Conservation (phyloP, 2,113 vertebrate genomes). For the Scartelaos histophorus region DNA sequence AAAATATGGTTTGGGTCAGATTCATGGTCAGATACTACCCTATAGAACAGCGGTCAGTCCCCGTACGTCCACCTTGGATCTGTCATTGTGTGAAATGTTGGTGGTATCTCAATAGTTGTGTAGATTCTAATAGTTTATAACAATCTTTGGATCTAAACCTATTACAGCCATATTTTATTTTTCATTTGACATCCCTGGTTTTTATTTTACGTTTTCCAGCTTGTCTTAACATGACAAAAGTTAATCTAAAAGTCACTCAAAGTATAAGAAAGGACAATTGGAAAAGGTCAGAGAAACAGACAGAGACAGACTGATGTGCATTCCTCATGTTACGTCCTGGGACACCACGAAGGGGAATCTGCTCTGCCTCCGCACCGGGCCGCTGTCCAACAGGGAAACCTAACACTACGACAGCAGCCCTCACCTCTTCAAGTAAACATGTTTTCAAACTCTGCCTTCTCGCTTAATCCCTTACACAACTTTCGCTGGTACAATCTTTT, state of each 20-base stretch:
- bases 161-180: background rate
- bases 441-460: slow-evolving; percentile 80
- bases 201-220: background rate
- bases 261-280: slow-evolving; percentile 46
- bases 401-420: slow-evolving; percentile 86
- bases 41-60: too few species aligned
- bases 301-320: slow-evolving; percentile 73
- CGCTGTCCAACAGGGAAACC: slow-evolving; percentile 88
- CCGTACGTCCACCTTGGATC: background rate
- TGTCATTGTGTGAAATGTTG: background rate
- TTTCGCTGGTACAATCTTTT: slow-evolving; percentile 11
- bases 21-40: too few species aligned
- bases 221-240: slow-evolving; percentile 18
- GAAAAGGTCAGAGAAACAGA: slow-evolving; percentile 69
- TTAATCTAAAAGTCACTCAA: slow-evolving; percentile 19
- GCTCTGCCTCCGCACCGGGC: slow-evolving; percentile 81
- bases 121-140: too few species aligned
- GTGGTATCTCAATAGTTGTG: too few species aligned
- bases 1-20: too few species aligned
- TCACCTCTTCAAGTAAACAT: slow-evolving; percentile 85
- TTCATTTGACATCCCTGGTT: background rate
- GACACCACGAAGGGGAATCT: slow-evolving; percentile 87
- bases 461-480: slow-evolving; percentile 13
- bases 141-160: too few species aligned
- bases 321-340: slow-evolving; percentile 86